Base-by-base conservation (phyloP, 2,797 vertebrate genomes). In the Leucoraja ocellata region DNA sequence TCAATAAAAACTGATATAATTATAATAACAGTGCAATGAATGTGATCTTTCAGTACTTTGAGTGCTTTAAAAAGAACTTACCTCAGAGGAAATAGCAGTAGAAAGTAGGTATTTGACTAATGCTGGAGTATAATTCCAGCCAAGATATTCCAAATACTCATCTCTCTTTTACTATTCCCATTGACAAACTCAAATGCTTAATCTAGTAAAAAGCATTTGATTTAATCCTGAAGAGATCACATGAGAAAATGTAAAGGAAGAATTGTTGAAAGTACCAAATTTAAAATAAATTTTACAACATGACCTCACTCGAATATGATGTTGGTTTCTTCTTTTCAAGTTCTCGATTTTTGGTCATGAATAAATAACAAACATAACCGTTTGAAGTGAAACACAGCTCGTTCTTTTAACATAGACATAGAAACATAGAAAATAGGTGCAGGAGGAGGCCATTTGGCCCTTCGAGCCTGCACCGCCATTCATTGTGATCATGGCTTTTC, bases 31-130 rank as follows among this genome's bases (percentile, higher is more conserved):
- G 11, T 25, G 39, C 23, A 92, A 76, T 92, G 71, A 92, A n/a
- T 58, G n/a, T 21, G 46, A 54, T 25, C 90, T 54, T 92, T 76
- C 71, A 74, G 88, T 74, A 74, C 11, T 65, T 28, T 23, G 71
- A 73, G 10, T 74, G 11, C 90, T 92, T 92, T 54, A 74, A 92
- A 76, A 58, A 74, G 39, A 54, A 25, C 3, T 91, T 58, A 23
- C 71, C 90, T 92, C 68, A 92, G 36, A 91, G 90, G 90, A 92
- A 92, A 76, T 76, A 8, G 23, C 76, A 58, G 73, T 36, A 92
- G 76, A 76, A 7, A 54, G 39, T 25, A 74, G 90, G 90, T 92
- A 92, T 92, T 74, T 76, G 25, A 58, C 90, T 71, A 92, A 76
- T 58, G 90, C 39, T 46, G 39, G 39, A 74, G 28, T 5, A 13